Conservation (phyloP, 2,797 vertebrate genomes). For the Mionectes olivaceus region DNA sequence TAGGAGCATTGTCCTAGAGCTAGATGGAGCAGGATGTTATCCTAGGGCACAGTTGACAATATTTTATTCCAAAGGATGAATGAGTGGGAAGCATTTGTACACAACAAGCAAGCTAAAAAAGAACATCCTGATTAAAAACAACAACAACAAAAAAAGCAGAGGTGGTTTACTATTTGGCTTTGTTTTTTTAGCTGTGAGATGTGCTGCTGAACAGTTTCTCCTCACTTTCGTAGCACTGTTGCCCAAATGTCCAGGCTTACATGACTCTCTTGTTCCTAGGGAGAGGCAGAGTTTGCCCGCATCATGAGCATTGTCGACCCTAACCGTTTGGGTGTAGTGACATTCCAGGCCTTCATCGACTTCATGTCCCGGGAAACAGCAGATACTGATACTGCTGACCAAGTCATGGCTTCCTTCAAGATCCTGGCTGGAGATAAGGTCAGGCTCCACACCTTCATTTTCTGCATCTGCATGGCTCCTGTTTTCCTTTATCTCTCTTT, state of each 20-base stretch:
- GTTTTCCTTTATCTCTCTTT: neutral
- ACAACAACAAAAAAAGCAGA: neutral
- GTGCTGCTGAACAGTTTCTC: neutral
- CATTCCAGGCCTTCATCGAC: constrained; percentile 99
- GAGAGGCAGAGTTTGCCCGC: constrained; percentile 96
- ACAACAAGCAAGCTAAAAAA: neutral
- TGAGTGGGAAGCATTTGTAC: neutral
- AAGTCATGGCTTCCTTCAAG: constrained; percentile 98
- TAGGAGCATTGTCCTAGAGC: neutral
- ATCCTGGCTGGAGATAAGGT: constrained; percentile 98
- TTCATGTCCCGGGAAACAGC: constrained; percentile 98
- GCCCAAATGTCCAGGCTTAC: neutral
- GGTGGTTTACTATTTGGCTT: neutral
- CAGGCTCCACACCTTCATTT: constrained; percentile 5
- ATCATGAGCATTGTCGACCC: constrained; percentile 99
- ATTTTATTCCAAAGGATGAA: neutral
- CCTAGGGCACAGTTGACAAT: neutral
- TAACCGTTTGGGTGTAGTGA: constrained; percentile 93
- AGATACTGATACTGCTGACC: constrained; percentile 97
- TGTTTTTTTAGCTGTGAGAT: constrained; percentile 24
- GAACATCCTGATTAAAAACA: neutral
- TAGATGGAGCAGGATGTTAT: neutral
- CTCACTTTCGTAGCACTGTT: neutral
- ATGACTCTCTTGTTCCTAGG: constrained; percentile 78
- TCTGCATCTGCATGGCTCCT: neutral